Evolutionary conservation across 2,888 invertebrate genomes (phyloP).

Genomic region (Drosophila kambysellisi): DNA sequence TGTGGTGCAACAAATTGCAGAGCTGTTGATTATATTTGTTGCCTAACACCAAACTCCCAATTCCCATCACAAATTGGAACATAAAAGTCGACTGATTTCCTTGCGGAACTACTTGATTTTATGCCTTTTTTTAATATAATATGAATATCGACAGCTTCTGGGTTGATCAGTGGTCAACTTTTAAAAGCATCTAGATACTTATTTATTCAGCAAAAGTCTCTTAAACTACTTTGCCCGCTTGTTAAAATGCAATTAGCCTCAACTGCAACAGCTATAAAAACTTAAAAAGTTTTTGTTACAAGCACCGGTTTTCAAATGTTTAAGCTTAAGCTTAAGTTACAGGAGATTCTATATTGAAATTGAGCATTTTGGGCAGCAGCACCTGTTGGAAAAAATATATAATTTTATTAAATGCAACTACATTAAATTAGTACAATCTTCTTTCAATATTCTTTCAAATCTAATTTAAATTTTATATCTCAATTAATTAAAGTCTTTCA

Average conservation of each 20-base stretch:
- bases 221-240: background rate
- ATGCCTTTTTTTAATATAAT: background rate
- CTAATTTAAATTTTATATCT: background rate
- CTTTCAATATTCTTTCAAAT: background rate
- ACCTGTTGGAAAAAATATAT: background rate
- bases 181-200: background rate
- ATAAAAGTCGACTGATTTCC: constrained; percentile 23
- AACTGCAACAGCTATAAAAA: background rate
- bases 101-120: constrained; percentile 9
- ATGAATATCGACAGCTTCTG: background rate
- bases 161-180: background rate
- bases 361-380: background rate
- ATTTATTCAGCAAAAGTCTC: background rate
- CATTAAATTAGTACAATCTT: background rate
- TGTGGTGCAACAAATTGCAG: constrained; percentile 39
- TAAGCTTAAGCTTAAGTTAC: too few relatives aligned
- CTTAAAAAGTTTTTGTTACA: background rate
- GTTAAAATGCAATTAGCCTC: background rate
- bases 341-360: background rate
- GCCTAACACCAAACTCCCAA: constrained; percentile 4
- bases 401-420: background rate
- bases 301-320: background rate
- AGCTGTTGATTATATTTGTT: constrained; percentile 50
- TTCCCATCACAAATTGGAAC: background rate
- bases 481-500: background rate